Base-by-base conservation (phyloP, 2,888 invertebrate species). In the Parapristionchus giblindavisi region DNA sequence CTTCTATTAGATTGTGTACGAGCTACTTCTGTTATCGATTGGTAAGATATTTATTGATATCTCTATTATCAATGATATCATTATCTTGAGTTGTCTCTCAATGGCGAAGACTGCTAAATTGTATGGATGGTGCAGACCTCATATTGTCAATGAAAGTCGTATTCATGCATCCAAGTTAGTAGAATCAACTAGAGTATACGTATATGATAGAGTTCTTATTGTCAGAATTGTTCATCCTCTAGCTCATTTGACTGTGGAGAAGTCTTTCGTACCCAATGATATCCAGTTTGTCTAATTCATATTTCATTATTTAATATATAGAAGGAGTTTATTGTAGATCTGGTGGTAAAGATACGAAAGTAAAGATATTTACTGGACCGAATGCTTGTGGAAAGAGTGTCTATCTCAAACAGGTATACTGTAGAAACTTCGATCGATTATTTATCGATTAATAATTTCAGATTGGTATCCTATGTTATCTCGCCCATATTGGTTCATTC, bases 331-430 rank as follows among this genome's bases (percentile, higher is more conserved):
- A 61, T 63, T 73, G 48, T 48, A 78, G 78, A 21, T 79, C 92
- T 6, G 85, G 82, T 5, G 88, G 88, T 0, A 87, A 83, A 38
- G 72, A 90, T 8, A 91, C 88, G 3, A 89, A 89, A 79, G 91
- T 95, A 34, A 93, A 93, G 88, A 91, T 96, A 66, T 89, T 96
- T 6, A 94, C 94, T 0, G 96, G 95, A 0, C 94, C 96, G 0
- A 96, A 96, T 89, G 92, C 94, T 1, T 93, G 94, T 85, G 96
- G 96, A 2, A 97, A 96, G 89, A 95, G 94, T 77, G 92, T 95
- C 38, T 96, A 94, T 88, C 90, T 96, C 86, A 95, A 95, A 89
- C 94, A 95, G 90, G 91, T 91, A 48, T 21, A 61, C n/a, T 32
- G 1, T 3, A 51, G 24, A 4, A 65, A 48, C 5, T 24, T 51